Conservation (phyloP, 1,140 invertebrate species). For the Calycopis cecrops region DNA sequence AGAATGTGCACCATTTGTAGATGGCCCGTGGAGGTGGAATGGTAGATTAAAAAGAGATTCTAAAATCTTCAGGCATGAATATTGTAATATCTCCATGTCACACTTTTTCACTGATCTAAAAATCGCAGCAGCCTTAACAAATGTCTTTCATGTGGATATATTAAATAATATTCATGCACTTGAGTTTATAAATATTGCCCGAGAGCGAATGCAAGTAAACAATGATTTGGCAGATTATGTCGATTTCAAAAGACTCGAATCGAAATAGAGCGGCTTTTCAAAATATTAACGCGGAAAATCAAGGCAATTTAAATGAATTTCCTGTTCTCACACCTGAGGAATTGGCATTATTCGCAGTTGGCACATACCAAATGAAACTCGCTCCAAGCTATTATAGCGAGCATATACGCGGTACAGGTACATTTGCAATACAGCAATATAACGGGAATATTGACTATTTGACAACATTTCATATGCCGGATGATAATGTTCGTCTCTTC, state of each 20-base stretch:
- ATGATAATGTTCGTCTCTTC: conserved; percentile 10
- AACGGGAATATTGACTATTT: neutral
- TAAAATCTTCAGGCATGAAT: conserved; percentile 4
- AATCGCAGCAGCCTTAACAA: conserved; percentile 9
- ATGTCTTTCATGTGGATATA: conserved; percentile 8
- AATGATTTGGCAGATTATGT: conserved; percentile 11
- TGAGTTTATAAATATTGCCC: conserved; percentile 12
- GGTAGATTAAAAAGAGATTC: neutral
- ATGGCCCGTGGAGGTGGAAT: conserved; percentile 7
- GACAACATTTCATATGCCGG: conserved; percentile 2
- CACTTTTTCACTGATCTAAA: conserved; percentile 9
- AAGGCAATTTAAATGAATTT: conserved; percentile 12
- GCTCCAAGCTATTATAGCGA: no score
- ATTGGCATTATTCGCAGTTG: conserved; percentile 13
- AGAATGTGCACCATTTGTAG: conserved; percentile 8
- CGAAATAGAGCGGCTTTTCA: neutral
- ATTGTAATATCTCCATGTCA: conserved; percentile 3
- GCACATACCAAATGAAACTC: conserved; percentile 13
- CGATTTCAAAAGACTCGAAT: conserved; percentile 1
- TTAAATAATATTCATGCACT: conserved; percentile 9
- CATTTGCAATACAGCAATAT: conserved; percentile 12
- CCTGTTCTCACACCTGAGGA: neutral
- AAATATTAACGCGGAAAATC: conserved; percentile 4
- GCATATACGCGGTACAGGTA: neutral
- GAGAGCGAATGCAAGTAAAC: conserved; percentile 8